Conservation (phyloP, 2,113 vertebrate genomes). For the Mixornis gularis region DNA sequence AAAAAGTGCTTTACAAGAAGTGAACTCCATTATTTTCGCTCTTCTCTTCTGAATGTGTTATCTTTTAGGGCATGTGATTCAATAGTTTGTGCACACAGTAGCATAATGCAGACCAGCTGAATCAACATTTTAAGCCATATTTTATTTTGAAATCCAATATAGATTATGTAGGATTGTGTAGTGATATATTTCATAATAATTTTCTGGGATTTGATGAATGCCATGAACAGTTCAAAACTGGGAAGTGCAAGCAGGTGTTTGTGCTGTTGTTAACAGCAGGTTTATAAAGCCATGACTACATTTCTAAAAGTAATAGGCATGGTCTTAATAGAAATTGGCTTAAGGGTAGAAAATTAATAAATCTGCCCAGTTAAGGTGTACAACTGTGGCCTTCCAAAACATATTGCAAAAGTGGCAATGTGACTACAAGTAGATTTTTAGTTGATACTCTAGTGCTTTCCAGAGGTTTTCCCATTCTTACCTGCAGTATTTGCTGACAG, state of each 20-base stretch:
- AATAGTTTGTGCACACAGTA: not conserved
- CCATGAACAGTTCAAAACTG: not conserved
- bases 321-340: not conserved
- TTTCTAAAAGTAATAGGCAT: not conserved
- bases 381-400: not conserved
- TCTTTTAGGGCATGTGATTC: not conserved
- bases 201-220: not conserved
- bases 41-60: not conserved
- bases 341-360: not conserved
- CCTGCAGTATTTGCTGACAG: not conserved
- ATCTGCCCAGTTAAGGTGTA: not conserved
- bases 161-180: not conserved
- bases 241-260: not conserved
- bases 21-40: not conserved
- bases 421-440: not conserved
- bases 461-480: not conserved
- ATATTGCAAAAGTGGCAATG: not conserved
- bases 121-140: not conserved
- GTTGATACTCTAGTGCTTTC: not conserved
- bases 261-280: not conserved
- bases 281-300: not conserved
- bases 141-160: constrained; percentile 22
- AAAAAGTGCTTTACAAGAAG: not conserved
- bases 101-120: not conserved
- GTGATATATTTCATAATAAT: not conserved